Base-by-base conservation (phyloP, 2,113 vertebrate species). In the Paratilapia polleni region DNA sequence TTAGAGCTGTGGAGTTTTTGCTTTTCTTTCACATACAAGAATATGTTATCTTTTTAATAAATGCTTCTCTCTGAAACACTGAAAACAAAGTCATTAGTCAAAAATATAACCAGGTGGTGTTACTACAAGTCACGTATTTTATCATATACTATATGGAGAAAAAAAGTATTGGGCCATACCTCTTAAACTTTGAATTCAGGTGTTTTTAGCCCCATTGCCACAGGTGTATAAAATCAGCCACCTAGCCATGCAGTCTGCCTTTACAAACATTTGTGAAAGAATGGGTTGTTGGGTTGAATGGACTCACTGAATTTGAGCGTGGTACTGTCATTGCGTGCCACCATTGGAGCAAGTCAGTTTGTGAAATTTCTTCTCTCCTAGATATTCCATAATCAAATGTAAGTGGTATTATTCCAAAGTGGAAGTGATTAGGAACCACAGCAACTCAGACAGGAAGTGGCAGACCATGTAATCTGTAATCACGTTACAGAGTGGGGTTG, bases 1-100 rank as follows among this genome's bases (percentile, higher is more conserved):
- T 93, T 87, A 93, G 81, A 80, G 84, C 81, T 60, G 26, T 62
- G 61, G n/a, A 58, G 66, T 87, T 90, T 80, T 56, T 31, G 22
- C 54, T 56, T 75, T 81, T 66, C 47, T 38, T 89, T 83, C 57
- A 62, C 13, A 63, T 61, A 34, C 64, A 77, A 80, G 76, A 77
- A 80, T 63, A 80, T 83, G 49, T 79, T 57, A 63, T 56, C 61
- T 74, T 64, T 62, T 88, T 78, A 85, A 87, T 85, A 34, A 87
- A 61, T n/a, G 36, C 38, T 73, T 75, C 31, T 81, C 41, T 49
- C 43, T 66, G 14, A 62, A 79, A 60, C 61, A 75, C 22, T 56
- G 26, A 83, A 85, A 90, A 88, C 57, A 89, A 83, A 86, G 62
- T 43, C 19, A 76, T 86, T 66, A 77, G 57, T 57, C n/a, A 17